These are phyloP conservation scores for Daphoenositta chrysoptera DNA, from an alignment of 2,113 vertebrate genomes.

Conservation along the genomic window DNA sequence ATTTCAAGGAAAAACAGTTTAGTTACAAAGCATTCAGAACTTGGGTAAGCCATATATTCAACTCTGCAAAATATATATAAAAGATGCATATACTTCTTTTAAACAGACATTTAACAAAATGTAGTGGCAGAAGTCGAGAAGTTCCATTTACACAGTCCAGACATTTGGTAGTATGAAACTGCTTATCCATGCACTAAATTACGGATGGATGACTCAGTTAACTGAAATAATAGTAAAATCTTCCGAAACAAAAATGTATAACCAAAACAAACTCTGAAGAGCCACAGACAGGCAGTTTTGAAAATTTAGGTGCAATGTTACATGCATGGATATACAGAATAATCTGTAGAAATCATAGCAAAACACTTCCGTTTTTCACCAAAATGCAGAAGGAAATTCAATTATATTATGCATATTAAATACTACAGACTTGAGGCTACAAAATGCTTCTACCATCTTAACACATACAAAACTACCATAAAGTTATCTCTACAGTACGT, in stretches of 20 bases:
- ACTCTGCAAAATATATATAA: conserved; percentile 71
- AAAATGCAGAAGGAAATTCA: conserved; percentile 75
- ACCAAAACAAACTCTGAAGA: conserved; percentile 51
- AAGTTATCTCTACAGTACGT: conserved; percentile 73
- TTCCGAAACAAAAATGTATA: background rate
- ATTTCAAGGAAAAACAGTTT: conserved; percentile 54
- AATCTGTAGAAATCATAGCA: conserved; percentile 70
- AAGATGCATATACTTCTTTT: conserved; percentile 63
- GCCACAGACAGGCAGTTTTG: conserved; percentile 52
- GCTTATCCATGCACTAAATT: conserved; percentile 73
- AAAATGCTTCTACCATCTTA: conserved; percentile 68
- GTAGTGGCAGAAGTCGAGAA: conserved; percentile 59
- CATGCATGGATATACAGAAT: conserved; percentile 69
- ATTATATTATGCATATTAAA: conserved; percentile 67
- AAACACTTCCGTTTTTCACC: conserved; percentile 65
- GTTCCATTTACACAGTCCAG: conserved; percentile 61
- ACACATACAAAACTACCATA: conserved; percentile 71
- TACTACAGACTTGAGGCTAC: conserved; percentile 72
- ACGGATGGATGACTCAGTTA: background rate
- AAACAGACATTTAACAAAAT: conserved; percentile 64
- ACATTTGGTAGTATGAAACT: conserved; percentile 66
- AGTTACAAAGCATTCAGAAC: conserved; percentile 68
- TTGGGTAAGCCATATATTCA: conserved; percentile 60
- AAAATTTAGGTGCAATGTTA: conserved; percentile 55
- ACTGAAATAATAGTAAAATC: conserved; percentile 30